Evolutionary conservation across 2,113 vertebrate genomes (phyloP).

Genomic region (Agelaius phoeniceus): DNA sequence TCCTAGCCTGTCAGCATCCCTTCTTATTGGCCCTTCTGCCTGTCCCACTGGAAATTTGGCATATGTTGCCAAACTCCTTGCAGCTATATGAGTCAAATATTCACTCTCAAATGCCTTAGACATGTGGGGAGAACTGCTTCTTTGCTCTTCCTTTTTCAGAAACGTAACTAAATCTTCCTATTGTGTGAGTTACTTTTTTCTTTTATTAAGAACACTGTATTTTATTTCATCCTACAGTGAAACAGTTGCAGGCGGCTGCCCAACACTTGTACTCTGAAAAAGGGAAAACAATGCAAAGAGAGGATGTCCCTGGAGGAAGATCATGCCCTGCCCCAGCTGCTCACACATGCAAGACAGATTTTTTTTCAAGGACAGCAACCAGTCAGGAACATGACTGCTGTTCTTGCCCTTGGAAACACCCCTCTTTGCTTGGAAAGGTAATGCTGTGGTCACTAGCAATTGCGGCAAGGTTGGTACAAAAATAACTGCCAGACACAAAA

Average conservation of each 20-base stretch:
- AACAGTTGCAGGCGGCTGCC: background rate
- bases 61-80: background rate
- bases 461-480: background rate
- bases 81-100: background rate
- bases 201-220: conserved; percentile 17
- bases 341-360: background rate
- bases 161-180: background rate
- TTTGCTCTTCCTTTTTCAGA: conserved; percentile 9
- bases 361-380: background rate
- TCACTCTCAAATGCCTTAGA: background rate
- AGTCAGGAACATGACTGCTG: background rate
- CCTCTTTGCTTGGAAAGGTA: background rate
- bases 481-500: background rate
- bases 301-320: background rate
- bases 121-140: background rate
- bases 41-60: conserved; percentile 3
- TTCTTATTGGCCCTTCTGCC: background rate
- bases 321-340: background rate
- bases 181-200: conserved; percentile 2
- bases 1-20: conserved; percentile 26
- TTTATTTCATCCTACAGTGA: background rate
- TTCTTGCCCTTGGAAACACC: background rate
- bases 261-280: conserved; percentile 34
- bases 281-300: conserved; percentile 14
- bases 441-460: background rate